Evolutionary conservation across 2,113 vertebrate genomes (phyloP), one percentile per base, ranked within the genome.

Genomic region (Chloroceryle aenea): DNA sequence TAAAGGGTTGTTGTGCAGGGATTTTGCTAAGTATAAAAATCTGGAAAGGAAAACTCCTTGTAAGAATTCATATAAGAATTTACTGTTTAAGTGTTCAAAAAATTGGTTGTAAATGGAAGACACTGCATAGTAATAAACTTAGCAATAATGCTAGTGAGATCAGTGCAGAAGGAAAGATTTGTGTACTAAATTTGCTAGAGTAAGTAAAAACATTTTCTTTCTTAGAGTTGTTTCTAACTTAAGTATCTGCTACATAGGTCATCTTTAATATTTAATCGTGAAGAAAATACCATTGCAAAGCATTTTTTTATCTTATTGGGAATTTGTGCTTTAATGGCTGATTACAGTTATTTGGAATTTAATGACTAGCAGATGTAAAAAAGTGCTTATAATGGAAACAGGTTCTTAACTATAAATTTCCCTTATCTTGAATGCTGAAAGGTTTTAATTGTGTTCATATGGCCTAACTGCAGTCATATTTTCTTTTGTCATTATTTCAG

Each of bases 311-410:
- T 69, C 21, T n/a, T 69, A 79, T 22, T 32, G 85, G 56, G 63
- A 83, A 66, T 74, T 80, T 90, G n/a, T 85, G 23, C 18, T 85
- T 90, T 91, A 72, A 68, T 76, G 36, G 30, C 48, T 58, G 68
- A 14, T 86, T 86, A 67, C 63, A 86, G 34, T 86, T 93, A 79
- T 53, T 32, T 80, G 47, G 8, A 86, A 81, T 92, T 88, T 93
- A 93, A 86, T 66, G 67, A 80, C 67, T 88, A 83, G 59, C 72
- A 92, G 79, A 92, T 88, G 75, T 56, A 53, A 83, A 89, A 85
- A 59, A 58, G 15, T 64, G 30, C 34, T 50, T 85, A 42, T 82
- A 79, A 45, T 82, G 58, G 89, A 89, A 94, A 68, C 66, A 76
- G 61, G 68, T 50, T 93, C 74, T 87, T 89, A 79, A 90, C 25